Conservation (phyloP, 2,797 vertebrate genomes). For the Bovichtus diacanthus region DNA sequence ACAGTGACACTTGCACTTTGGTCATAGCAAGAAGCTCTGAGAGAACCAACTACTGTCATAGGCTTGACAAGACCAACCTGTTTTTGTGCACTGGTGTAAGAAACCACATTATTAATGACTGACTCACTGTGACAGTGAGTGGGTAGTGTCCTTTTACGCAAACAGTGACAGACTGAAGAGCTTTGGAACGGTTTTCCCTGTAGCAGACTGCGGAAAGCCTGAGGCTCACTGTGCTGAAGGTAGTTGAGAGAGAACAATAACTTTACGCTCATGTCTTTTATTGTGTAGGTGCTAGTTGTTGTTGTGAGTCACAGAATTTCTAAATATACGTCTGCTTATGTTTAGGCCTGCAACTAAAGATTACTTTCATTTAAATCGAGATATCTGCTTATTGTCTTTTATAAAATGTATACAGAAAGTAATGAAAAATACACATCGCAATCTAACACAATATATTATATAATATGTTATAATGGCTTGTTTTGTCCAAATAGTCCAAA, state of each 20-base stretch:
- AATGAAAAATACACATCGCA: neutral
- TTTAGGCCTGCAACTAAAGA: neutral
- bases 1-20: slow-evolving; percentile 36
- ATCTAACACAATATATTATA: neutral
- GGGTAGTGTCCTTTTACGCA: slow-evolving; percentile 67
- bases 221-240: slow-evolving; percentile 9
- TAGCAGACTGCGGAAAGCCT: slow-evolving; percentile 18
- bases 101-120: slow-evolving; percentile 81
- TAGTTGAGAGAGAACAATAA: slow-evolving; percentile 27
- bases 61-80: slow-evolving; percentile 86
- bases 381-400: neutral
- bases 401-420: neutral
- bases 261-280: slow-evolving; percentile 7
- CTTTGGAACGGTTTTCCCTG: slow-evolving; percentile 56
- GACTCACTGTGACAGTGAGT: slow-evolving; percentile 79
- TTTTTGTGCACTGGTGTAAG: slow-evolving; percentile 82
- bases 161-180: slow-evolving; percentile 64
- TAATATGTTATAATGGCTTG: neutral
- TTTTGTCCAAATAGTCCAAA: neutral
- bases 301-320: slow-evolving; percentile 21
- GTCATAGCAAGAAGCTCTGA: slow-evolving; percentile 26
- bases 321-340: neutral
- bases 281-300: slow-evolving; percentile 3
- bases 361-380: neutral
- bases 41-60: slow-evolving; percentile 52